These are phyloP conservation scores for Daphoenositta chrysoptera DNA, from an alignment of 2,113 vertebrate species.

Conservation along the genomic window DNA sequence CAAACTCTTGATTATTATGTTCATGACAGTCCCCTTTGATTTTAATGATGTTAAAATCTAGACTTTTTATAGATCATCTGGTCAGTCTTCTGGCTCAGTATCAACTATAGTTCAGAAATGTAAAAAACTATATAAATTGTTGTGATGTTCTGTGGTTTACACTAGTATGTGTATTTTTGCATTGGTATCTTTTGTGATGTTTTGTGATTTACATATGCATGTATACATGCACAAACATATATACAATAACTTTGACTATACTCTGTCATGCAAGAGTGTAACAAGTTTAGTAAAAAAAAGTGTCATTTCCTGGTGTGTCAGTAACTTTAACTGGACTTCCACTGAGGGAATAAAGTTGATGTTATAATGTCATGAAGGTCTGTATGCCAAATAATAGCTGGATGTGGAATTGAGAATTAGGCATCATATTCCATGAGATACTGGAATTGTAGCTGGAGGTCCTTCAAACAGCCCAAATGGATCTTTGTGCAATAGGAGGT, in stretches of 20 bases:
- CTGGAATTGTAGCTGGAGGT: neutral
- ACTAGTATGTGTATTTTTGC: neutral
- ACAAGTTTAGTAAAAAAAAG: neutral
- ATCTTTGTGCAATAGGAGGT: neutral
- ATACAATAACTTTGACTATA: neutral
- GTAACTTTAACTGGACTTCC: constrained; percentile 14
- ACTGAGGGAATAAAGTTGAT: neutral
- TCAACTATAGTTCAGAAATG: neutral
- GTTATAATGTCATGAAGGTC: neutral
- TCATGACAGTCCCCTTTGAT: neutral
- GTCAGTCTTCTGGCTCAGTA: neutral
- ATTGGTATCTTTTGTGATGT: neutral
- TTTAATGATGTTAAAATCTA: neutral
- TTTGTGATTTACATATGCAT: neutral
- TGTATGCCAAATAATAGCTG: neutral
- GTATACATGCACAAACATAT: neutral
- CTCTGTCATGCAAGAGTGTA: neutral
- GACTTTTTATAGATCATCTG: neutral
- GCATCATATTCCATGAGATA: neutral
- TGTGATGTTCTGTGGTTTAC: neutral
- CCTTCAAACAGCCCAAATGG: neutral
- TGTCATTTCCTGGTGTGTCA: neutral
- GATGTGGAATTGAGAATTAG: neutral
- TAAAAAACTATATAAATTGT: neutral
- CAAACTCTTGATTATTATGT: neutral